A percentile compares a stretch with the other conserved stretches of the same genome.
phyloP scores from a whole-genome alignment of 2,113 vertebrate genomes.

The Petroica traversi region DNA sequence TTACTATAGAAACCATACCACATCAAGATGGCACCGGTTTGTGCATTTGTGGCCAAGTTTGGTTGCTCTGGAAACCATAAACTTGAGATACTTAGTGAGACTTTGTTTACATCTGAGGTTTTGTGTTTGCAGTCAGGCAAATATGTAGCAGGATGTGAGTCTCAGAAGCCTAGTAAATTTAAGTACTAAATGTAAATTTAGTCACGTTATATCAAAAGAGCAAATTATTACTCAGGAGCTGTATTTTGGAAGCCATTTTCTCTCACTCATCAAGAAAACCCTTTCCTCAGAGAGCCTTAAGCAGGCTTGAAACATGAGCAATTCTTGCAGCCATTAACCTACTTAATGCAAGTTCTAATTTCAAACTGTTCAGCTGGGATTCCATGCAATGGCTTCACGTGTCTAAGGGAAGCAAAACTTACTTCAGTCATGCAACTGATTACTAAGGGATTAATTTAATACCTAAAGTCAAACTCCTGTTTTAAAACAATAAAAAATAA shows the following conservation, averaged over 20 bases:
- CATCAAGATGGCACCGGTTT: neutral
- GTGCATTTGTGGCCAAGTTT: neutral
- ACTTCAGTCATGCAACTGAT: neutral
- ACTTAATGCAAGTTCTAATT: conserved; percentile 39
- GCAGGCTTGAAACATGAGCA: neutral
- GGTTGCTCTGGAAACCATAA: conserved; percentile 60
- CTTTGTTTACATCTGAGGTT: conserved; percentile 31
- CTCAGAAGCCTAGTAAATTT: neutral
- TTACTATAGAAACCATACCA: conserved; percentile 59
- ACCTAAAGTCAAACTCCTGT: neutral
- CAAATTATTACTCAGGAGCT: neutral
- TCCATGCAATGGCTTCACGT: neutral
- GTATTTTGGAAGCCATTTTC: conserved; percentile 16
- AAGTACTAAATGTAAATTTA: neutral
- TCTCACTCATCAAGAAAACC: neutral
- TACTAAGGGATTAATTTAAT: neutral
- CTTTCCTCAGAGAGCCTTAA: neutral
- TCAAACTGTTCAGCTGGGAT: conserved; percentile 19
- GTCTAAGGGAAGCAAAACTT: neutral
- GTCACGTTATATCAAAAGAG: neutral
- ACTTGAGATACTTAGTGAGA: neutral
- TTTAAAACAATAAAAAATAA: neutral
- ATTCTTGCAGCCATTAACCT: conserved; percentile 32
- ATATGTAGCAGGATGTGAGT: neutral
- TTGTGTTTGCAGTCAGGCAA: neutral